A percentile compares a stretch with the other conserved stretches of the same genome.
Conservation (phyloP, 2,797 vertebrate species). For the Sparus aurata region DNA sequence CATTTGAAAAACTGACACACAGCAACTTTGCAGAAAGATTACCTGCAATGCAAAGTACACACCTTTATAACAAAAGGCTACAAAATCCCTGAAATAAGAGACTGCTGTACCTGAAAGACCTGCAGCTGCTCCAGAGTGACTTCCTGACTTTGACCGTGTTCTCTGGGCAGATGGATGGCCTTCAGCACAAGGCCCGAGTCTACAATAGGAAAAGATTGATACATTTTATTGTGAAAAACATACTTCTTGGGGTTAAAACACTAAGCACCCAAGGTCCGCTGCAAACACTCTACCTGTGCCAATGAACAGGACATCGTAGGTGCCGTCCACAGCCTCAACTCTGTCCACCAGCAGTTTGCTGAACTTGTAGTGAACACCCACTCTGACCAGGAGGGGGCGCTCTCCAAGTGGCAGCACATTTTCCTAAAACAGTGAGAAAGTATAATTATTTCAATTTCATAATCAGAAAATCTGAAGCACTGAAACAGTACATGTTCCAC, state of each 20-base stretch:
- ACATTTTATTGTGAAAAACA: conserved; percentile 4
- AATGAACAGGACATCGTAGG: conserved; percentile 88
- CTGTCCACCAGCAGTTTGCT: conserved; percentile 87
- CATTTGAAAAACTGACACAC: neutral
- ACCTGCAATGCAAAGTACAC: neutral
- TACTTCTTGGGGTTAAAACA: neutral
- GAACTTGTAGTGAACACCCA: conserved; percentile 87
- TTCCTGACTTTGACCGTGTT: conserved; percentile 81
- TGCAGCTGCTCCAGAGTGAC: conserved; percentile 91
- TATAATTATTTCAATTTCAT: neutral
- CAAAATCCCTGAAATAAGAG: neutral
- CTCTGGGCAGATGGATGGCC: conserved; percentile 84
- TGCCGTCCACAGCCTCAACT: conserved; percentile 87
- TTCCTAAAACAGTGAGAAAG: conserved; percentile 72
- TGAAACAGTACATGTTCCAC: conserved; percentile 6
- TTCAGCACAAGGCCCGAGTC: conserved; percentile 91
- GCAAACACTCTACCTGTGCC: conserved; percentile 81
- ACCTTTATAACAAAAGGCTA: neutral
- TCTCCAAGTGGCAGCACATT: conserved; percentile 84
- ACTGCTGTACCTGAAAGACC: conserved; percentile 86
- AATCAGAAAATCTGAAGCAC: neutral
- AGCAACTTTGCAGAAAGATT: neutral
- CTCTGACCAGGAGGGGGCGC: conserved; percentile 86
- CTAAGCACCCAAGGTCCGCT: neutral
- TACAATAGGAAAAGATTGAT: conserved; percentile 53